Evolutionary conservation across 2,888 invertebrate genomes (phyloP), one percentile per base, ranked within the genome.

Genomic region (Drosophila prostipennis): DNA sequence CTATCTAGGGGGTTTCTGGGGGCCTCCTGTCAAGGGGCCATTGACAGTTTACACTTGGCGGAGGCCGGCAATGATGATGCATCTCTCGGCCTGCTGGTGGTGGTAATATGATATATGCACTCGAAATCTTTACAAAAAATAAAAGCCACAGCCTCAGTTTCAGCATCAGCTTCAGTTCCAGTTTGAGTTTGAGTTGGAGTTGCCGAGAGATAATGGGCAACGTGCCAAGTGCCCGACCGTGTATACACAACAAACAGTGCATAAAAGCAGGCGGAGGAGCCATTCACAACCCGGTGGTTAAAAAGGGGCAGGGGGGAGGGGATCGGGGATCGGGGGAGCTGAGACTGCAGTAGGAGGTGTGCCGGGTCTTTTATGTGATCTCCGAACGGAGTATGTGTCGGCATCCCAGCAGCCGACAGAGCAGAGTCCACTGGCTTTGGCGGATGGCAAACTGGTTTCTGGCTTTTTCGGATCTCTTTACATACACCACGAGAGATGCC

Each of bases 351-450:
- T 58, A 60, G 76, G 79, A 79, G 85, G 85, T 78, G 83, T 88
- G 86, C 80, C 81, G 86, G 78, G 78, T 82, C 86, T 88, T 72
- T 88, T 71, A 88, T 83, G 87, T 87, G 83, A 87, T 83, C 86
- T 83, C 71, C 45, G 53, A 67, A 74, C 71, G 72, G 76, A 65
- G 86, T 88, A 71, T 87, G 87, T 80, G 89, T 77, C 84, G 89
- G 88, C 81, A 88, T 80, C 84, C 79, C 84, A 88, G 74, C 88
- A 80, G 70, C 80, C 69, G 29, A 55, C 55, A 13, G 69, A 52
- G 51, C 75, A 70, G 82, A 48, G 74, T 48, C 69, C 80, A 74
- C 76, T 88, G 79, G 87, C 75, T 86, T 84, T 89, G 89, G 89
- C 87, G 84, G 84, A 83, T 83, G 84, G 89, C 79, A 83, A 88